Percentiles rank a stretch among this genome's conserved stretches.
phyloP scores from a whole-genome alignment of 2,113 vertebrate species.

The Gymnobelideus leadbeateri region DNA sequence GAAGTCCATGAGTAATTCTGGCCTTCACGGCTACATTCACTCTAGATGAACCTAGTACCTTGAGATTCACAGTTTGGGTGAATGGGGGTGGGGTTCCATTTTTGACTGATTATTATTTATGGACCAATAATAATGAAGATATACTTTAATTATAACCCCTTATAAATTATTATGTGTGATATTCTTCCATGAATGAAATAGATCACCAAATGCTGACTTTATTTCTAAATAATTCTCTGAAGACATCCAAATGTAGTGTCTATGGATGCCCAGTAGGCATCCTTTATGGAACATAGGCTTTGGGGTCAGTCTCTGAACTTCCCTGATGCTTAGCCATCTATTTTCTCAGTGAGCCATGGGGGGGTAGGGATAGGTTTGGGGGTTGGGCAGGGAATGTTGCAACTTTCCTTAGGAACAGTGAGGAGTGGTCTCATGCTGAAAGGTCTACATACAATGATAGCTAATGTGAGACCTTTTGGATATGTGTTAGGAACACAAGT shows the following conservation, averaged over 20 bases:
- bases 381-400: neutral
- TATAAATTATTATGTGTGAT: neutral
- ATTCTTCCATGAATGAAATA: neutral
- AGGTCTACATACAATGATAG: neutral
- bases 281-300: neutral
- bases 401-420: neutral
- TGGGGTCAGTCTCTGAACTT: neutral
- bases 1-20: neutral
- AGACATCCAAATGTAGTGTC: neutral
- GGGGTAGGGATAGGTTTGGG: neutral
- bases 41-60: neutral
- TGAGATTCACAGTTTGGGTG: neutral
- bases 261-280: neutral
- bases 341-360: neutral
- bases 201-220: neutral
- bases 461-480: constrained; percentile 22
- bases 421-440: constrained; percentile 35
- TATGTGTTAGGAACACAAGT: neutral
- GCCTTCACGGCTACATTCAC: neutral
- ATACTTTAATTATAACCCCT: neutral
- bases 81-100: neutral
- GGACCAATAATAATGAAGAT: neutral
- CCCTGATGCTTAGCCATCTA: neutral
- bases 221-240: neutral
- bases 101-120: neutral